A percentile compares a stretch with the other conserved stretches of the same genome.
Evolutionary conservation across 1,140 invertebrate genomes (phyloP).

Genomic region (Drosophila ercepeae): DNA sequence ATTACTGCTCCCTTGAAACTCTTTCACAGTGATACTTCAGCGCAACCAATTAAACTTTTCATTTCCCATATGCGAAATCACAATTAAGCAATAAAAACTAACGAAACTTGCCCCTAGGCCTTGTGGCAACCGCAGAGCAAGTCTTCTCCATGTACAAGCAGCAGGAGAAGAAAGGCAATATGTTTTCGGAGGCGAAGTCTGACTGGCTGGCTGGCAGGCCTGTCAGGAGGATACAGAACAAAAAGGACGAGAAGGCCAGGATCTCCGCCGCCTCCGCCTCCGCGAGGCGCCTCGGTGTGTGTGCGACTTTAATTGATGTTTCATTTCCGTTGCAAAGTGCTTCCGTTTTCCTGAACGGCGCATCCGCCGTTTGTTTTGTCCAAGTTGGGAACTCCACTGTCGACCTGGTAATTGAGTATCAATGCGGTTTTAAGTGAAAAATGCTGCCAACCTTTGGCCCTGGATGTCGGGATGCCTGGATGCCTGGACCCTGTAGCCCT

Average conservation of each 20-base stretch:
- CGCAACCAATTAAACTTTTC: conserved; percentile 47
- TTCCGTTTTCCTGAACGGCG: conserved; percentile 71
- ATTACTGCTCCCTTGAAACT: not conserved
- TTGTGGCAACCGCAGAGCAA: conserved; percentile 29
- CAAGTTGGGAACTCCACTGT: conserved; percentile 8
- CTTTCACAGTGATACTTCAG: conserved; percentile 9
- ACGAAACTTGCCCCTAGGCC: conserved; percentile 44
- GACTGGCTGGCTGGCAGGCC: conserved; percentile 13
- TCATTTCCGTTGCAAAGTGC: conserved; percentile 82
- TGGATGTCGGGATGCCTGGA: too few relatives aligned
- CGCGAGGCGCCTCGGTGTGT: not conserved
- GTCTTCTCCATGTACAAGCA: not conserved
- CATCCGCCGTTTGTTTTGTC: conserved; percentile 71
- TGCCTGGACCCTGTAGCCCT: not conserved
- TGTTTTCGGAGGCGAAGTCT: conserved; percentile 26
- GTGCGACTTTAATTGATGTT: conserved; percentile 82
- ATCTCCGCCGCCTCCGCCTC: conserved; percentile 9
- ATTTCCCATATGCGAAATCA: conserved; percentile 40
- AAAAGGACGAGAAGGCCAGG: not conserved
- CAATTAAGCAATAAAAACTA: conserved; percentile 68
- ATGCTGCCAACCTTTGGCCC: conserved; percentile 43
- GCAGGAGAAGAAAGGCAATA: conserved; percentile 25
- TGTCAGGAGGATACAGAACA: too few relatives aligned
- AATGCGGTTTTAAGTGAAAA: conserved; percentile 83
- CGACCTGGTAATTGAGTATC: conserved; percentile 80